Evolutionary conservation across 1,140 invertebrate genomes (phyloP).

Genomic region (Sycobia sp.): DNA sequence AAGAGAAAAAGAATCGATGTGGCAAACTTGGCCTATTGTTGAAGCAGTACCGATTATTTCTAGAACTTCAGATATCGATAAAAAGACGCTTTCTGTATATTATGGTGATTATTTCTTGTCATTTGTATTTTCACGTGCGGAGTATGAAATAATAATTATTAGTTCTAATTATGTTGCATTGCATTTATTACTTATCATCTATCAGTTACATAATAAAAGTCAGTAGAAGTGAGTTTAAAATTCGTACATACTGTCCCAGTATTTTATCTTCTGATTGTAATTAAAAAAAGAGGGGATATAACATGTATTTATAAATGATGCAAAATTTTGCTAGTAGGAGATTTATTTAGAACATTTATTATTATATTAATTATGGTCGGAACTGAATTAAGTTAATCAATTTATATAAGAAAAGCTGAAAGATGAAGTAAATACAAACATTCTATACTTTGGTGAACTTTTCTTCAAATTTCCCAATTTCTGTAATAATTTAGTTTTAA

Average conservation of each 20-base stretch:
- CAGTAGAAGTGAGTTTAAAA: slow-evolving; percentile 10
- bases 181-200: slow-evolving; percentile 28
- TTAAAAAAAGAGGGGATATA: background rate
- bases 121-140: slow-evolving; percentile 22
- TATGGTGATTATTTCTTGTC: slow-evolving; percentile 20
- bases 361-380: slow-evolving; percentile 36
- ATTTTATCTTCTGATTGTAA: slow-evolving; percentile 9
- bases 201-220: slow-evolving; percentile 8
- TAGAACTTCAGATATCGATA: slow-evolving; percentile 31
- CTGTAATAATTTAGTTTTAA: too few species aligned
- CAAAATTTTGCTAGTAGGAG: slow-evolving; percentile 19
- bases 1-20: slow-evolving; percentile 24
- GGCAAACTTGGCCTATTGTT: slow-evolving; percentile 36
- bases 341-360: slow-evolving; percentile 41
- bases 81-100: slow-evolving; percentile 27
- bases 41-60: slow-evolving; percentile 26
- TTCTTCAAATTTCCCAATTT: slow-evolving; percentile 34
- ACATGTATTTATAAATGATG: too few species aligned
- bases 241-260: slow-evolving; percentile 19
- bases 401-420: slow-evolving; percentile 47
- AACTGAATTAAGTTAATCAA: slow-evolving; percentile 49
- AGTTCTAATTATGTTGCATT: slow-evolving; percentile 20
- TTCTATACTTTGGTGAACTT: slow-evolving; percentile 45
- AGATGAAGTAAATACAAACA: slow-evolving; percentile 49
- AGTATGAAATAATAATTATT: slow-evolving; percentile 26